phyloP scores from a whole-genome alignment of 2,797 vertebrate genomes.

The Argya squamiceps region DNA sequence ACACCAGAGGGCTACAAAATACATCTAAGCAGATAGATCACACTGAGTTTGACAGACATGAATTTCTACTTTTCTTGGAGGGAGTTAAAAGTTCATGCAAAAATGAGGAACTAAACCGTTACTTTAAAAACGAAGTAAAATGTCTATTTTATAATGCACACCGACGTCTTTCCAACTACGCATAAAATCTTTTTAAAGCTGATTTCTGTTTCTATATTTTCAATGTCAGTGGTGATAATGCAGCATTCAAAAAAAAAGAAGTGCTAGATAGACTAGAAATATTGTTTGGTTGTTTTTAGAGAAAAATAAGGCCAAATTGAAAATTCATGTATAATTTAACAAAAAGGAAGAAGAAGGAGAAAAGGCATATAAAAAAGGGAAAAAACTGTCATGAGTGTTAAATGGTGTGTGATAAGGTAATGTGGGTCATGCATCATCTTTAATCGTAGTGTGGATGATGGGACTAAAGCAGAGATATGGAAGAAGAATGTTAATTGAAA shows the following conservation, averaged over 20 bases:
- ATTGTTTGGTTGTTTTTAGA: neutral
- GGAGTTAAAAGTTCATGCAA: neutral
- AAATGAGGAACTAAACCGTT: neutral
- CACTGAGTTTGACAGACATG: neutral
- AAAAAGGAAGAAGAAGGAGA: neutral
- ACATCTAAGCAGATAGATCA: neutral
- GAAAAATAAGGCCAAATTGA: neutral
- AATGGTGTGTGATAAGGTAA: slow-evolving; percentile 30
- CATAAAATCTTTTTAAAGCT: slow-evolving; percentile 1
- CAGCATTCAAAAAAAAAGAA: neutral
- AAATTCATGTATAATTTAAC: neutral
- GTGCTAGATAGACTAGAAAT: neutral
- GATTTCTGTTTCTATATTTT: neutral
- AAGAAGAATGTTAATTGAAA: slow-evolving; percentile 29
- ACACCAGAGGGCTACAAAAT: neutral
- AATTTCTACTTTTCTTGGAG: neutral
- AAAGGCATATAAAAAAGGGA: neutral
- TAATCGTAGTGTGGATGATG: neutral
- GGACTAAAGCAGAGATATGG: neutral
- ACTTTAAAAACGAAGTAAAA: neutral
- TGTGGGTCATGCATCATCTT: slow-evolving; percentile 22
- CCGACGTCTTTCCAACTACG: neutral
- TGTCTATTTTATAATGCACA: neutral
- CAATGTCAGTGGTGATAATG: neutral
- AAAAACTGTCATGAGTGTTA: neutral